phyloP scores from a whole-genome alignment of 2,888 invertebrate species.

The Acanthococcus lagerstroemiae region DNA sequence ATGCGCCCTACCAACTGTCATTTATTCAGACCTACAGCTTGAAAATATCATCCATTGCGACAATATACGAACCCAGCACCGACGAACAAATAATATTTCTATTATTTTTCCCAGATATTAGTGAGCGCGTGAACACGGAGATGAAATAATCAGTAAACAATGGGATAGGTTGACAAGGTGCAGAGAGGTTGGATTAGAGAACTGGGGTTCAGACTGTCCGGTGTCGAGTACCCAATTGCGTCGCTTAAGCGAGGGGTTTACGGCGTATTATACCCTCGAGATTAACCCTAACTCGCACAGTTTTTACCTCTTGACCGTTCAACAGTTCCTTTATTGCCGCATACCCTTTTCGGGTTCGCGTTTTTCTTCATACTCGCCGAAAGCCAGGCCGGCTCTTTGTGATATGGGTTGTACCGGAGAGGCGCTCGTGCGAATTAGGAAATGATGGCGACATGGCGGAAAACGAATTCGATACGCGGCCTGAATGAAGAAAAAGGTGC shows the following conservation, averaged over 20 bases:
- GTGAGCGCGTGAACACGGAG: neutral
- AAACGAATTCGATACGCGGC: no score
- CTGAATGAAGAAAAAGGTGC: no score
- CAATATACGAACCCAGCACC: no score
- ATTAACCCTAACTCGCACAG: constrained; percentile 22
- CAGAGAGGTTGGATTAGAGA: constrained; percentile 22
- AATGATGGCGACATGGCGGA: no score
- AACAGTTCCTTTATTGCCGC: constrained; percentile 18
- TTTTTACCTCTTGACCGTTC: constrained; percentile 18
- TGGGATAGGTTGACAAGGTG: constrained; percentile 22
- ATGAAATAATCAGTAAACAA: constrained; percentile 10
- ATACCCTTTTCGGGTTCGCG: neutral
- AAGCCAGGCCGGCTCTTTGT: no score
- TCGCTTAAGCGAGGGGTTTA: constrained; percentile 13
- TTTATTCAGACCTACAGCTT: no score
- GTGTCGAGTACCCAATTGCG: constrained; percentile 23
- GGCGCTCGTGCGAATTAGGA: no score
- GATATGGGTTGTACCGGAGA: no score
- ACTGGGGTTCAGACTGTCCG: constrained; percentile 22
- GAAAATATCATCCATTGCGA: no score
- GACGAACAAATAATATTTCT: no score
- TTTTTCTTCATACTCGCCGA: no score
- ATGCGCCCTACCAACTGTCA: no score
- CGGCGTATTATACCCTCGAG: constrained; percentile 20
- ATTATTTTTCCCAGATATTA: neutral